Evolutionary conservation across 2,797 vertebrate species (phyloP).

Genomic region (Hemitrygon akajei): DNA sequence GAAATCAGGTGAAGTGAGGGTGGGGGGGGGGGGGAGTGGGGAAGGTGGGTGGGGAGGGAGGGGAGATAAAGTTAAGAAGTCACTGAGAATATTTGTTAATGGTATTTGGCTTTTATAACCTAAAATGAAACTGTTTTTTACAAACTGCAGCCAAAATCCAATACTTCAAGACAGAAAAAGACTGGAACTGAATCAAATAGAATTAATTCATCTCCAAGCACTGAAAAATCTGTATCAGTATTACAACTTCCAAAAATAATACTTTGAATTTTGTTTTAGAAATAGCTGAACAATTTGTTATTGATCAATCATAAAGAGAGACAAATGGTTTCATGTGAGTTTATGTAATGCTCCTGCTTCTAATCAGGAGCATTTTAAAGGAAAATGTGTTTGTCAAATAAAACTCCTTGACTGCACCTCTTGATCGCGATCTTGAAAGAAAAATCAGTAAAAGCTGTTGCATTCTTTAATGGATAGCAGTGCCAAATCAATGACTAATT

Average conservation of each 20-base stretch:
- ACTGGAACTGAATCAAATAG: not conserved
- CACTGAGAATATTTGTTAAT: not conserved
- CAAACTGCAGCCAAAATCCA: not conserved
- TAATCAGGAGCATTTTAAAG: not conserved
- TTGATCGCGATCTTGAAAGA: not conserved
- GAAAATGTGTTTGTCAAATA: not conserved
- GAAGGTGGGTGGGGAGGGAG: too few species aligned
- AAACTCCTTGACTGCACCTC: not conserved
- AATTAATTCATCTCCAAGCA: not conserved
- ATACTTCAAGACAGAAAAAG: not conserved
- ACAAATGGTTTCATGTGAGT: slow-evolving; percentile 18
- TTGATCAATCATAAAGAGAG: not conserved
- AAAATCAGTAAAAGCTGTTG: not conserved
- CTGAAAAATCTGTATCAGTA: not conserved
- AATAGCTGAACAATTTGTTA: not conserved
- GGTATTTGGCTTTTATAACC: not conserved
- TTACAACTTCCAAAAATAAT: slow-evolving; percentile 3
- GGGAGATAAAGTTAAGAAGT: not conserved
- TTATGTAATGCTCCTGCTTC: not conserved
- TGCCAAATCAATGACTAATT: too few species aligned
- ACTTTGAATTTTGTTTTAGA: not conserved
- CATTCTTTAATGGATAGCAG: not conserved
- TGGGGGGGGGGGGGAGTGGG: too few species aligned
- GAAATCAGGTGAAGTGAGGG: too few species aligned
- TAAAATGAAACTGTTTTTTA: not conserved